A percentile compares a stretch with the other conserved stretches of the same genome.
These are phyloP conservation scores for Petrocephalus sullivani DNA, from an alignment of 2,797 vertebrate genomes.

Conservation along the genomic window DNA sequence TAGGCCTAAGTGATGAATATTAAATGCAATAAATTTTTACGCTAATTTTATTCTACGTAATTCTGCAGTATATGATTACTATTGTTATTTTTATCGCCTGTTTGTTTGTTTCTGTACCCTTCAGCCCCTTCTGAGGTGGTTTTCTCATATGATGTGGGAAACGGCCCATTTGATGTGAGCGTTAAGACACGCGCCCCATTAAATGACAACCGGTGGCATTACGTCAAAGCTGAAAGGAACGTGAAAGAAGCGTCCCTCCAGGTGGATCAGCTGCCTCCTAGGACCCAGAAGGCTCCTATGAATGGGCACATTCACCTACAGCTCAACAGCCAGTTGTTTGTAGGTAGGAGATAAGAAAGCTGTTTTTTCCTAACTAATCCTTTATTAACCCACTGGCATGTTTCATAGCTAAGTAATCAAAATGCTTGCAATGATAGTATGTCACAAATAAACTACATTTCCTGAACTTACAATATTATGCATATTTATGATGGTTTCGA, in stretches of 20 bases:
- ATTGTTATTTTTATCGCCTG: not conserved
- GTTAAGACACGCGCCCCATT: slow-evolving; percentile 63
- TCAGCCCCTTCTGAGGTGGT: slow-evolving; percentile 76
- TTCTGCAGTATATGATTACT: not conserved
- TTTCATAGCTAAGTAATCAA: not conserved
- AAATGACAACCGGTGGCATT: slow-evolving; percentile 86
- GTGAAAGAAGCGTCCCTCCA: slow-evolving; percentile 80
- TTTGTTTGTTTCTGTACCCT: slow-evolving; percentile 15
- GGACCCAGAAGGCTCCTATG: slow-evolving; percentile 61
- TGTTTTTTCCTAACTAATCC: not conserved
- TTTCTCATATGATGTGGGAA: slow-evolving; percentile 92
- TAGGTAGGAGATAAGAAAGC: slow-evolving; percentile 66
- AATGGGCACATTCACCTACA: slow-evolving; percentile 84
- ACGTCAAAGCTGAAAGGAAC: slow-evolving; percentile 78
- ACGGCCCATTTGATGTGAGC: slow-evolving; percentile 75
- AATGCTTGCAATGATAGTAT: not conserved
- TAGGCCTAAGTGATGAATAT: not conserved
- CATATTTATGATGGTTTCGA: not conserved
- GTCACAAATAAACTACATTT: not conserved
- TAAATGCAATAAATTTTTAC: not conserved
- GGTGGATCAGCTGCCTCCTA: slow-evolving; percentile 70
- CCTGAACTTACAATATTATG: not conserved
- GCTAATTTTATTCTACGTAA: not conserved
- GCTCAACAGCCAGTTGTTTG: slow-evolving; percentile 91
- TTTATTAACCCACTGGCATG: not conserved